phyloP scores from a whole-genome alignment of 2,888 invertebrate genomes.

The Drosophila pegasa region DNA sequence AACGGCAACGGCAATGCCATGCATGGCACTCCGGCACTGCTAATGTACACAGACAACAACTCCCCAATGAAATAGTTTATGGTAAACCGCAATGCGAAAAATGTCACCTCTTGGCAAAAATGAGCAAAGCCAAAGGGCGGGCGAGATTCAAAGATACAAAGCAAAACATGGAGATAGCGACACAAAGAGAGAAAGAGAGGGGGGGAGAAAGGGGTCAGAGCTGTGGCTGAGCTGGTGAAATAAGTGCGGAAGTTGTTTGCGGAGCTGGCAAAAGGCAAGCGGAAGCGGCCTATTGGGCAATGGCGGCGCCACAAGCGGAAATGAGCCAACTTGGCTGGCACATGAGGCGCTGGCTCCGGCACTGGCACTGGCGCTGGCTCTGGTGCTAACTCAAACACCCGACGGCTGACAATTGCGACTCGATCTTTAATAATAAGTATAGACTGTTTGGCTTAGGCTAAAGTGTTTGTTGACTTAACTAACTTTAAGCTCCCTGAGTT shows the following conservation, averaged over 20 bases:
- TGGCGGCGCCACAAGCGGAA: slow-evolving; percentile 77
- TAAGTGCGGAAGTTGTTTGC: slow-evolving; percentile 77
- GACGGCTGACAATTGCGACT: slow-evolving; percentile 27
- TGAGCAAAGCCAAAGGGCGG: slow-evolving; percentile 58
- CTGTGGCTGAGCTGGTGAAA: slow-evolving; percentile 43
- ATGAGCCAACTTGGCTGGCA: slow-evolving; percentile 77
- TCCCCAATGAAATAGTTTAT: slow-evolving; percentile 83
- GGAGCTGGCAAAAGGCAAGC: slow-evolving; percentile 67
- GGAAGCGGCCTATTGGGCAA: slow-evolving; percentile 78
- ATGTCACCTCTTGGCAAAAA: slow-evolving; percentile 83
- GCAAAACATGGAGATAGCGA: neutral
- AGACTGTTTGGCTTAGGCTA: slow-evolving; percentile 25
- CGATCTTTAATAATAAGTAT: slow-evolving; percentile 43
- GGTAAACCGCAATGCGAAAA: slow-evolving; percentile 85
- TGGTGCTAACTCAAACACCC: slow-evolving; percentile 39
- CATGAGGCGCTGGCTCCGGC: slow-evolving; percentile 29
- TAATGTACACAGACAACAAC: slow-evolving; percentile 66
- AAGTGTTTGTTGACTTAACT: slow-evolving; percentile 23
- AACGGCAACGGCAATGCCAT: slow-evolving; percentile 17
- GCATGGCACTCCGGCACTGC: slow-evolving; percentile 35
- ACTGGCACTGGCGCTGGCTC: slow-evolving; percentile 39
- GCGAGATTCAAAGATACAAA: slow-evolving; percentile 51
- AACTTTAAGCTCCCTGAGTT: slow-evolving; percentile 48
- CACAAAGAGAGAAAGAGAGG: slow-evolving; percentile 3
- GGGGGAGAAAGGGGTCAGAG: neutral